Percentiles rank a stretch among this genome's conserved stretches.
These are phyloP conservation scores for Drosophila nigromelanica DNA, from an alignment of 1,140 invertebrate genomes.

Conservation along the genomic window DNA sequence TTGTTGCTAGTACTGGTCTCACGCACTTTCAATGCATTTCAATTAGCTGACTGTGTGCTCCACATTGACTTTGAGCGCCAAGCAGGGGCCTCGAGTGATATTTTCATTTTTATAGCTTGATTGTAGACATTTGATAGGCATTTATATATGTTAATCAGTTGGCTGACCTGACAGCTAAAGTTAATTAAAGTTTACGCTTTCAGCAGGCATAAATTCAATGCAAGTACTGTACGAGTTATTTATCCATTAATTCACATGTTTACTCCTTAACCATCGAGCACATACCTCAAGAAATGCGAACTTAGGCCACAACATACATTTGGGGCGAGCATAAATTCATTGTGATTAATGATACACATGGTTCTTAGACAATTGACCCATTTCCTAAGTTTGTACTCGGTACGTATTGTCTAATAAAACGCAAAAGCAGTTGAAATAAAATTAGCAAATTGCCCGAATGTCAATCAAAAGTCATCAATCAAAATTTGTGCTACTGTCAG, in stretches of 20 bases:
- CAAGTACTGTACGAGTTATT: constrained; percentile 17
- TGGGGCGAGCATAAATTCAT: constrained; percentile 51
- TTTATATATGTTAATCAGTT: constrained; percentile 75
- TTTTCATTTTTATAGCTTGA: constrained; percentile 77
- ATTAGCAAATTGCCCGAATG: constrained; percentile 80
- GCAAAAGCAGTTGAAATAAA: constrained; percentile 59
- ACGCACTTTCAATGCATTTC: constrained; percentile 81
- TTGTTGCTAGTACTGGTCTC: constrained; percentile 58
- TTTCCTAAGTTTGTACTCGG: constrained; percentile 6
- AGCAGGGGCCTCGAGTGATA: constrained; percentile 42
- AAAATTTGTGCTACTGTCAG: constrained; percentile 78
- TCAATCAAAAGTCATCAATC: constrained; percentile 78
- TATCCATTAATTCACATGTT: constrained; percentile 75
- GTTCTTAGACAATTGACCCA: constrained; percentile 34
- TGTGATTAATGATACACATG: constrained; percentile 68
- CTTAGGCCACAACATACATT: neutral
- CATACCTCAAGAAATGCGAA: constrained; percentile 40
- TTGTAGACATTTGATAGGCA: constrained; percentile 77
- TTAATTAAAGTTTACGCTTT: constrained; percentile 71
- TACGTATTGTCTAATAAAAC: constrained; percentile 15
- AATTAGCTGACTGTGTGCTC: constrained; percentile 67
- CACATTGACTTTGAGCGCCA: constrained; percentile 71
- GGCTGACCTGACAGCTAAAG: constrained; percentile 69
- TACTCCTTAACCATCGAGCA: constrained; percentile 6
- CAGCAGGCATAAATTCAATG: constrained; percentile 22